Base-by-base conservation (phyloP, 1,140 invertebrate species). In the Cotesia glomerata region DNA sequence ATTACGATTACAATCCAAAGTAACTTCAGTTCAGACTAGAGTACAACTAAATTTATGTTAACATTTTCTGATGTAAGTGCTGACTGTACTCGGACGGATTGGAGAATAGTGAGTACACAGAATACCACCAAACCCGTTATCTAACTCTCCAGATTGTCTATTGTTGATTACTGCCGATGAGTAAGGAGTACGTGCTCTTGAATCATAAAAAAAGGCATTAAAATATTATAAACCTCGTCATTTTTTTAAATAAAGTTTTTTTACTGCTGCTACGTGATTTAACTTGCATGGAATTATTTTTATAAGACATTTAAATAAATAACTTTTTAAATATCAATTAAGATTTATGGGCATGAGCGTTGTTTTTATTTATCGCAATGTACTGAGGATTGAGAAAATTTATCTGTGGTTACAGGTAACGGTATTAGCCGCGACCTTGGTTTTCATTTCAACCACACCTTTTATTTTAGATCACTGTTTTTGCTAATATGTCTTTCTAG, bases 391-490 rank as follows among this genome's bases (percentile, higher is more conserved):
- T 61, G 26, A 26, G 58, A 61, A 61, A 61, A 26, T 61, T 18
- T 61, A 61, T 32, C 11, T 26, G 32, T 26, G 32, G 58, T 61
- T 61, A 32, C 58, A 45, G 39, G 18, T 61, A 61, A 61, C 58
- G 26, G 52, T 32, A 61, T 32, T 61, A 61, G 13, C 58, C 58
- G 8, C 58, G 58, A 61, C 58, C 58, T 61, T 61, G 58, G 58
- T 61, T 61, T 61, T 61, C 26, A 26, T 61, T 32, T 32, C 58
- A 61, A 61, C 58, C 58, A 32, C 58, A 61, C 58, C 58, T 61
- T 61, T 61, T 18, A 18, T 26, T 8, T 32, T 18, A 26, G 26
- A 26, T 26, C 26, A 26, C 26, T 26, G 1, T 26, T 26, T 26
- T 26, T 26, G 26, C 26, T 26, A 26, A 26, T 26, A 26, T 2